Evolutionary conservation across 2,113 vertebrate species (phyloP).

Genomic region (Oryzias woworae): DNA sequence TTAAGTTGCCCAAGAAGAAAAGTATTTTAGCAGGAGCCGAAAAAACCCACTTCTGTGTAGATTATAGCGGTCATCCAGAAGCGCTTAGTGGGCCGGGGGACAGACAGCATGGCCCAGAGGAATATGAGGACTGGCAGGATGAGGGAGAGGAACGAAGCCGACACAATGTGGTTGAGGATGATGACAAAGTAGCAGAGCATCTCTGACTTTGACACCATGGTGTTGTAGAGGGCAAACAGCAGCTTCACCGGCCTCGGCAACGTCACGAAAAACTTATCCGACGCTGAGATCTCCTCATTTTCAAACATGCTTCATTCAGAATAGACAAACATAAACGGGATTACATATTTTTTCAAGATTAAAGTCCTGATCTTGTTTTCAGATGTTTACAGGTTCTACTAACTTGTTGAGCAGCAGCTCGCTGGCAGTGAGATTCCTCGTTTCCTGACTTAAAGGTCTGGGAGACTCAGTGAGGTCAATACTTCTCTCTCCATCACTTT

Average conservation of each 20-base stretch:
- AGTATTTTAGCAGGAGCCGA: background rate
- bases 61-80: conserved; percentile 81
- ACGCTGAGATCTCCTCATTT: conserved; percentile 67
- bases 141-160: conserved; percentile 69
- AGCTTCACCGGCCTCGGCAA: conserved; percentile 67
- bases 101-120: conserved; percentile 77
- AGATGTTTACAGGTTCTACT: conserved; percentile 33
- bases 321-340: background rate
- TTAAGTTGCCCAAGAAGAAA: background rate
- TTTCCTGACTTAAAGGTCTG: conserved; percentile 59
- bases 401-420: conserved; percentile 78
- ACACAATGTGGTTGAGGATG: conserved; percentile 77
- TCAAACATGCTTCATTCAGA: conserved; percentile 62
- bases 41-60: conserved; percentile 76
- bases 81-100: conserved; percentile 78
- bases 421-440: conserved; percentile 70
- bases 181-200: conserved; percentile 77
- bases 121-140: conserved; percentile 78
- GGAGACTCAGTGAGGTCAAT: conserved; percentile 46
- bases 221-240: conserved; percentile 70
- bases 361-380: background rate
- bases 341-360: background rate
- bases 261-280: conserved; percentile 65
- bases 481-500: conserved; percentile 40
- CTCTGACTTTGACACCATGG: conserved; percentile 73